Conservation (phyloP, 92 coral and sea anemone species). For the Palythoa grandiflora region DNA sequence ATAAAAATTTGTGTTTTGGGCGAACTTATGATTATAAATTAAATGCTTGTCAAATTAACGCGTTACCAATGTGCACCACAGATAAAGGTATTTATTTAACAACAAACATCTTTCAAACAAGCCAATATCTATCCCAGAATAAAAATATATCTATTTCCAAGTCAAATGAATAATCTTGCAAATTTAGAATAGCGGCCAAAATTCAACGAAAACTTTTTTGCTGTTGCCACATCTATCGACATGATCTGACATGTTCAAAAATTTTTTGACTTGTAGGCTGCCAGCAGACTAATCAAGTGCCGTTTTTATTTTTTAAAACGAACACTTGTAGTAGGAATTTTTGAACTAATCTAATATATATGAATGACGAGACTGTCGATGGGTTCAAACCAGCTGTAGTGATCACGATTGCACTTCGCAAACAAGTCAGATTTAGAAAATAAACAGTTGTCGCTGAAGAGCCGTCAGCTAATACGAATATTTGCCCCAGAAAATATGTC, state of each 20-base stretch:
- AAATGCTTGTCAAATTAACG: background rate
- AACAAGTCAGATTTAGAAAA: background rate
- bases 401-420: background rate
- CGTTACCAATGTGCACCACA: too few species aligned
- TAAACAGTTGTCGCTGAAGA: background rate
- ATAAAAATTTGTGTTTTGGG: background rate
- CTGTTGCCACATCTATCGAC: too few species aligned
- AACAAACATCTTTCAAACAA: too few species aligned
- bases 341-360: background rate
- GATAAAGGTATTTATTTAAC: too few species aligned
- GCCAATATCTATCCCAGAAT: too few species aligned
- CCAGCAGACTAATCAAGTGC: background rate
- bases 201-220: too few species aligned
- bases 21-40: background rate
- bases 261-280: too few species aligned
- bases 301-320: background rate
- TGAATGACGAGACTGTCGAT: background rate
- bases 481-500: background rate
- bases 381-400: background rate
- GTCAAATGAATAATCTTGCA: too few species aligned
- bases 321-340: background rate
- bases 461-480: background rate
- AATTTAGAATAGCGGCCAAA: too few species aligned
- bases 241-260: too few species aligned
- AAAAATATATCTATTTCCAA: too few species aligned